Evolutionary conservation across 2,888 invertebrate species (phyloP), one percentile per base, ranked within the genome.

Genomic region (Neoscelio sp.): DNA sequence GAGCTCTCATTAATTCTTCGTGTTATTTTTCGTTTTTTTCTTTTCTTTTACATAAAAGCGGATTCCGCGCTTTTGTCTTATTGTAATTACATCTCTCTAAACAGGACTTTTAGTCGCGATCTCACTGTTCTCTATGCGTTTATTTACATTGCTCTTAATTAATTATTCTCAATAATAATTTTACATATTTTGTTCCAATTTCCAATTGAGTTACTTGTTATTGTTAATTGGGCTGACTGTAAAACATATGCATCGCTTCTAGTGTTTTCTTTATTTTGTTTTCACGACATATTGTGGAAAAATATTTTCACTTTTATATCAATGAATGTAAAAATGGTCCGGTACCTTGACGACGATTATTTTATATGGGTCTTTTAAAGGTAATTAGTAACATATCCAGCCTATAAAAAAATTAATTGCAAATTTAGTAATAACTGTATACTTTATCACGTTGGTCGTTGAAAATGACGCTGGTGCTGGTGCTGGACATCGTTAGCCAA

Each of bases 61-160:
- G 52, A 58, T 67, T 38, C 54, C 18, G 23, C 42, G 58, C 44
- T 44, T 60, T 75, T 75, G 75, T 75, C 60, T 54, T 17, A 8
- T 23, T 18, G 44, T 67, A 75, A 75, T 67, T 67, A 75, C 42
- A 52, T 54, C 67, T 65, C 46, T 62, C 67, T 50, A 67, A 65
- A 67, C 67, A 74, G 28, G 38, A 58, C 50, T 48, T n/a, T n/a
- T n/a, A n/a, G 40, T 56, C 40, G 40, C 48, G 48, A 38, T 74
- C 40, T 26, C 46, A 26, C 12, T 10, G 6, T 56, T 38, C 46
- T 38, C 13, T 52, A 6, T 50, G 40, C 17, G 40, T 50, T 50
- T 15, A n/a, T n/a, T n/a, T n/a, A n/a, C 12, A 2, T 35, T 23
- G 8, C 18, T 44, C 54, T 67, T 67, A 33, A 67, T 67, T 67